phyloP scores from a whole-genome alignment of 2,888 invertebrate genomes.

The Adineta ricciae region DNA sequence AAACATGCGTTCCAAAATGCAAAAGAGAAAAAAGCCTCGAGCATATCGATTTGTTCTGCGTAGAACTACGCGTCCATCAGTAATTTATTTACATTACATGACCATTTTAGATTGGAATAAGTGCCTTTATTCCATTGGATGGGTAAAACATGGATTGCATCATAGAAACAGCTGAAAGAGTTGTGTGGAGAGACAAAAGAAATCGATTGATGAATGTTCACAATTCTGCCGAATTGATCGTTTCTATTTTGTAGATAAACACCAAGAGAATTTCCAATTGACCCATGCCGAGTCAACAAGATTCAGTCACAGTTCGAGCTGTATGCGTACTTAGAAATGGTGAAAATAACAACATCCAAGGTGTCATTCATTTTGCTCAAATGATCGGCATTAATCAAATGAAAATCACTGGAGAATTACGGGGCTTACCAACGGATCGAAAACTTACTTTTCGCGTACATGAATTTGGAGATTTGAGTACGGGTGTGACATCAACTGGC shows the following conservation, averaged over 20 bases:
- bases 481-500: constrained; percentile 80
- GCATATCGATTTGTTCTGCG: not conserved
- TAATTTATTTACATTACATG: not conserved
- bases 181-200: not conserved
- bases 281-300: not conserved
- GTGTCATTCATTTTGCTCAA: not conserved
- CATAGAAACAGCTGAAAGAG: not conserved
- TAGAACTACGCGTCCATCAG: not conserved
- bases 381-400: not conserved
- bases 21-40: not conserved
- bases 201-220: not conserved
- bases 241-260: not conserved
- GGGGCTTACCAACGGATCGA: not conserved
- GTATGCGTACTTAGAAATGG: not conserved
- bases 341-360: not conserved
- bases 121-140: not conserved
- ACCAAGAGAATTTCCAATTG: not conserved
- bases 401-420: not conserved
- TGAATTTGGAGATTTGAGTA: constrained; percentile 87
- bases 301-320: not conserved
- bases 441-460: constrained; percentile 83
- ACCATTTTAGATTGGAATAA: not conserved
- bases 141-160: not conserved
- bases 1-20: too few relatives aligned
- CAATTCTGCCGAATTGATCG: too few relatives aligned